Conservation (phyloP, 2,888 invertebrate species). For the Salpingus planirostris region DNA sequence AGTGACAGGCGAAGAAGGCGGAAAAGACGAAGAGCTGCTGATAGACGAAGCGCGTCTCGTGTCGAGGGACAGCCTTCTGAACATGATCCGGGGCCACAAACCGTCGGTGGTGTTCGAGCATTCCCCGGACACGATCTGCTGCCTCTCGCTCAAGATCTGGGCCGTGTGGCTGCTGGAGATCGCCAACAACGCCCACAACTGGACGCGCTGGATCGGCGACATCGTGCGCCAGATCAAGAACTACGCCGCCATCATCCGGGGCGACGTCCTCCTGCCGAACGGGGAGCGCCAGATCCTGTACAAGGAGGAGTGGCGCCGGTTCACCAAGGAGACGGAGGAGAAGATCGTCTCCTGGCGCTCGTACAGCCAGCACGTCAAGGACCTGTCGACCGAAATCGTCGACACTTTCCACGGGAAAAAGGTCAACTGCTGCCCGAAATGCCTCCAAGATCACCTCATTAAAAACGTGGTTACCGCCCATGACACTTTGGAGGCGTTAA, state of each 20-base stretch:
- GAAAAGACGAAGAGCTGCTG: constrained; percentile 3
- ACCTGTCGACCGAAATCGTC: constrained; percentile 31
- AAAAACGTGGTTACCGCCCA: constrained; percentile 32
- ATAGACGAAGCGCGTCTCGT: constrained; percentile 1
- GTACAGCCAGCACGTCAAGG: constrained; percentile 34
- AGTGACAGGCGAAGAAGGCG: constrained; percentile 9
- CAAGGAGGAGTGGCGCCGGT: constrained; percentile 31
- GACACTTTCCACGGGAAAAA: constrained; percentile 30
- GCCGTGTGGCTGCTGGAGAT: constrained; percentile 35
- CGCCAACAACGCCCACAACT: constrained; percentile 34
- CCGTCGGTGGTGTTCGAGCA: constrained; percentile 30
- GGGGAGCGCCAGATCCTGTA: constrained; percentile 23
- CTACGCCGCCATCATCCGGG: constrained; percentile 29
- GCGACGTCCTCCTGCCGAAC: constrained; percentile 23
- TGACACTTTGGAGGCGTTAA: constrained; percentile 31
- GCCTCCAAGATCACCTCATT: constrained; percentile 34
- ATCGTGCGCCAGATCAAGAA: constrained; percentile 30
- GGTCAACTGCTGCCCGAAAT: constrained; percentile 35
- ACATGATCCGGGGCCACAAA: constrained; percentile 26
- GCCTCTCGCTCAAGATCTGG: constrained; percentile 36
- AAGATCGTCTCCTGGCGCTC: constrained; percentile 32
- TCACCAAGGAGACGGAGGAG: constrained; percentile 29
- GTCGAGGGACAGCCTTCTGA: too few relatives aligned
- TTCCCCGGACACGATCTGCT: constrained; percentile 32
- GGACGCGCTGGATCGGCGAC: constrained; percentile 34